Evolutionary conservation across 2,797 vertebrate species (phyloP), one percentile per base, ranked within the genome.

Genomic region (Labeo calbasu): DNA sequence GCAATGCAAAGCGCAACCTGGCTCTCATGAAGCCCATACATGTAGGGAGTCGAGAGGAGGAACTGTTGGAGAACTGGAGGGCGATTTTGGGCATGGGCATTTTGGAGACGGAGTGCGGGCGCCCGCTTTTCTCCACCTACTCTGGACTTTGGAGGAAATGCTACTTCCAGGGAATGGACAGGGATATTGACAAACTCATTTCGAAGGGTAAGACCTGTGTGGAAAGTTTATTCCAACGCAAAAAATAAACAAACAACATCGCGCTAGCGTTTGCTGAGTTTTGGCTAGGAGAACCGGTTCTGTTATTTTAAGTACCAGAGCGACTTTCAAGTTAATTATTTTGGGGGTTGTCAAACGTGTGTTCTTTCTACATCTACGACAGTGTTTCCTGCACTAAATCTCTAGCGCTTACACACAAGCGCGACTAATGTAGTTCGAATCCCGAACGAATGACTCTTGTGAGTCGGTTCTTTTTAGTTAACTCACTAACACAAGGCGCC

Each of bases 71-170:
- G 86, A 95, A 95, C 91, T 96, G 96, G 96, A 89, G 96, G 80
- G 96, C 96, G 77, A 94, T 96, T 85, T 90, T 96, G 82, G 96
- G 96, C 81, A 95, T 97, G 91, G 96, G 96, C 51, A 96, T 96
- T 91, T 92, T 96, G 89, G 96, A 97, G 92, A 96, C 96, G 11
- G 96, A 95, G 87, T 97, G 97, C 87, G 95, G 95, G 15, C 93
- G 95, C 43, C 96, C 95, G 71, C 94, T 96, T 23, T 97, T 96
- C 90, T 95, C 96, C 90, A 95, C 93, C 2, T 95, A 96, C 90
- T 93, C 94, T 7, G 96, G 96, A 65, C 96, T 97, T 36, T 96
- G 96, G 97, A 95, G 95, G 90, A 96, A 94, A 91, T 97, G 96
- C 90, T 96, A 96, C 94, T 95, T 93, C 87, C 89, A 91, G 89